Evolutionary conservation across 2,113 vertebrate genomes (phyloP).

Genomic region (Orthonyx spaldingii): DNA sequence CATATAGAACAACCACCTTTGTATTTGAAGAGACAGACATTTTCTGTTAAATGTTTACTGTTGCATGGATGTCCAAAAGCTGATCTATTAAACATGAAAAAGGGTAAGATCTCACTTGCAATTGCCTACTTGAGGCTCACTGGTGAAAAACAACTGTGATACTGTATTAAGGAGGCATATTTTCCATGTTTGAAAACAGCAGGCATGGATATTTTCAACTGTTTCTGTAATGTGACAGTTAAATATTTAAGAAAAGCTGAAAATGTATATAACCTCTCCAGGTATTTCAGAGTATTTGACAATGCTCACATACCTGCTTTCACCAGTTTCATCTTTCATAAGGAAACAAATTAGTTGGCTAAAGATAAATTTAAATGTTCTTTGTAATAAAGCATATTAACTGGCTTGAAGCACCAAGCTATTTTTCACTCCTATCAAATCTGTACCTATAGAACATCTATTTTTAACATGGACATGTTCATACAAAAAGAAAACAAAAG

Average conservation of each 20-base stretch:
- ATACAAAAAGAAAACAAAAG: background rate
- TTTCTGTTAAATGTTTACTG: conserved; percentile 10
- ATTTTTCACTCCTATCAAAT: background rate
- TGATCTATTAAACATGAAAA: background rate
- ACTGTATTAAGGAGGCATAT: background rate
- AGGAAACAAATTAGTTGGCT: background rate
- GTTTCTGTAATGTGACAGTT: background rate
- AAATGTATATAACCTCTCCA: background rate
- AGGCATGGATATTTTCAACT: background rate
- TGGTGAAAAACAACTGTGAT: background rate
- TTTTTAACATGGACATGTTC: background rate
- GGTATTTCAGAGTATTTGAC: background rate
- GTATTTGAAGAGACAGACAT: background rate
- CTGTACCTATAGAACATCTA: background rate
- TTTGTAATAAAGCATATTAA: background rate
- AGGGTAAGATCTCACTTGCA: background rate
- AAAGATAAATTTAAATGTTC: background rate
- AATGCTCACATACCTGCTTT: background rate
- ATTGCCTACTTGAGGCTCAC: background rate
- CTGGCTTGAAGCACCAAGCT: background rate
- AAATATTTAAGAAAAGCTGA: background rate
- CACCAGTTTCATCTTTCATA: background rate
- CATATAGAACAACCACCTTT: background rate
- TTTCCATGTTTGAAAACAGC: background rate
- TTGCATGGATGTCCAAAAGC: background rate